Conservation (phyloP, 2,888 invertebrate genomes). For the Colostygia pectinataria region DNA sequence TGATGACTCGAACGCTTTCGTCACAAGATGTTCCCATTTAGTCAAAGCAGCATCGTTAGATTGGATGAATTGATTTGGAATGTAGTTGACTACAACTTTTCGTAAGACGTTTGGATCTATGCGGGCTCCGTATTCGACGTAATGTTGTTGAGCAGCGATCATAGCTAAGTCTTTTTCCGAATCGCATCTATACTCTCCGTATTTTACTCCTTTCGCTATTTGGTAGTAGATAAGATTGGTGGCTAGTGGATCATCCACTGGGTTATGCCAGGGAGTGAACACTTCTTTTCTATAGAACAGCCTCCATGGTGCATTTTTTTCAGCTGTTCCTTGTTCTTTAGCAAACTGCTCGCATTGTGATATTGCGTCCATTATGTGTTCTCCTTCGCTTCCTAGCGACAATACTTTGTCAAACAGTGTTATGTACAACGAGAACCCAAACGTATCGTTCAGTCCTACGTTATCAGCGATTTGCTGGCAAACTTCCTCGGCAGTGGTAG, state of each 20-base stretch:
- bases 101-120: constrained; percentile 87
- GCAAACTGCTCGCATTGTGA: constrained; percentile 98
- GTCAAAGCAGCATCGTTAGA: constrained; percentile 84
- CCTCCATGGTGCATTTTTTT: constrained; percentile 94
- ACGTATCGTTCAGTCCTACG: constrained; percentile 89
- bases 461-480: constrained; percentile 91
- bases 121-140: constrained; percentile 89
- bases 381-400: constrained; percentile 93
- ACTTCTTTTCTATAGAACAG: constrained; percentile 94
- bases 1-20: constrained; percentile 87
- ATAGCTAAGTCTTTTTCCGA: constrained; percentile 93
- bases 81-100: constrained; percentile 89
- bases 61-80: constrained; percentile 89
- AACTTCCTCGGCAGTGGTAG: constrained; percentile 94
- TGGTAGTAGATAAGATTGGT: constrained; percentile 96
- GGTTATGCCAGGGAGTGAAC: constrained; percentile 96
- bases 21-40: constrained; percentile 88
- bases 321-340: constrained; percentile 93
- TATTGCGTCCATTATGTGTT: constrained; percentile 97
- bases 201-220: constrained; percentile 93
- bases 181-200: constrained; percentile 94
- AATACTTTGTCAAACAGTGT: constrained; percentile 95
- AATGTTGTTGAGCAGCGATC: constrained; percentile 95
- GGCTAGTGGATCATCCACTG: constrained; percentile 89
- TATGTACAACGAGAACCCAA: constrained; percentile 96